These are phyloP conservation scores for Sorex araneus DNA, from an alignment of 2,113 vertebrate species.

Conservation along the genomic window DNA sequence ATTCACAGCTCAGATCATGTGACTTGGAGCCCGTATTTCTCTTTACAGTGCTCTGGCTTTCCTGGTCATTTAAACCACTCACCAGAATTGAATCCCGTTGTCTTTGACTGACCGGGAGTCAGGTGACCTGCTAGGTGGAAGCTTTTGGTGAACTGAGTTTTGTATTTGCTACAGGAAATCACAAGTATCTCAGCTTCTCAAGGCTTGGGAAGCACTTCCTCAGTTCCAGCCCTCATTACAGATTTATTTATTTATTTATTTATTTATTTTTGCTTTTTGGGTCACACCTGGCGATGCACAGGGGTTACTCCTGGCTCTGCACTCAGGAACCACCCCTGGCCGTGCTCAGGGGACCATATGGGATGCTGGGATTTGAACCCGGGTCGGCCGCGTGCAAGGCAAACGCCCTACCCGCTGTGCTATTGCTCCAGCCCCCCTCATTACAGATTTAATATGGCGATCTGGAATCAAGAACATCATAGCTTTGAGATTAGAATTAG, in stretches of 20 bases:
- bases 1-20: not conserved
- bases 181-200: not conserved
- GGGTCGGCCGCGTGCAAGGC: too few relatives aligned
- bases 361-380: too few relatives aligned
- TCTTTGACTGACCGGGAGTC: not conserved
- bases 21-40: too few relatives aligned
- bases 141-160: not conserved
- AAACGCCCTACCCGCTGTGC: too few relatives aligned
- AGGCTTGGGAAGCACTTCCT: not conserved
- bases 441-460: not conserved
- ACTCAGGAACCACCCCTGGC: too few relatives aligned
- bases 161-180: fast-evolving
- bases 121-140: not conserved
- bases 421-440: too few relatives aligned
- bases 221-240: not conserved
- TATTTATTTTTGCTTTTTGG: too few relatives aligned
- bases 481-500: not conserved
- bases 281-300: too few relatives aligned
- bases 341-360: too few relatives aligned
- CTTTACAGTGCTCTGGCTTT: not conserved
- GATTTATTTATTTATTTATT: too few relatives aligned
- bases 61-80: not conserved
- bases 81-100: not conserved
- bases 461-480: not conserved
- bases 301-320: too few relatives aligned